A percentile compares a stretch with the other conserved stretches of the same genome.
Evolutionary conservation across 2,113 vertebrate genomes (phyloP).

Genomic region (Amblyopsis rosae): DNA sequence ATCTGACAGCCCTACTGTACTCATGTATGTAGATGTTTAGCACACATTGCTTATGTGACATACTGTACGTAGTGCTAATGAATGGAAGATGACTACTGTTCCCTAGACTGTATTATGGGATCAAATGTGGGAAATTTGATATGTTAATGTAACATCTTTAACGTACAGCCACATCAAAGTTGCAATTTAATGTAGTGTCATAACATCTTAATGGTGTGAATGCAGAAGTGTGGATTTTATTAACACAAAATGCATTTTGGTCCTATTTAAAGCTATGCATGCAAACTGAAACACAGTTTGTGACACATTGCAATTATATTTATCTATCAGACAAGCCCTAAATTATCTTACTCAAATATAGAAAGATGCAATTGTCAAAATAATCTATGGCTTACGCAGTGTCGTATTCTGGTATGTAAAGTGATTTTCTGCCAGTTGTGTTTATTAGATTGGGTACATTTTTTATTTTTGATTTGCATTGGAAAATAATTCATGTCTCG

Average conservation of each 20-base stretch:
- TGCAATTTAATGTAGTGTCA: conserved; percentile 13
- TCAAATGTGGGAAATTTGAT: too few relatives aligned
- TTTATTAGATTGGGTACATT: conserved; percentile 34
- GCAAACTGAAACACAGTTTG: conserved; percentile 14
- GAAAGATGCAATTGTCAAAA: conserved; percentile 50
- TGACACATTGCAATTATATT: conserved; percentile 25
- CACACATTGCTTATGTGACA: too few relatives aligned
- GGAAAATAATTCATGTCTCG: not conserved
- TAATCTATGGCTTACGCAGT: conserved; percentile 48
- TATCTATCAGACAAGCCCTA: conserved; percentile 28
- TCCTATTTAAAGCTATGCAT: conserved; percentile 23
- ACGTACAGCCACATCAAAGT: conserved; percentile 15
- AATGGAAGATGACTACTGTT: too few relatives aligned
- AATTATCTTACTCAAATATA: conserved; percentile 25
- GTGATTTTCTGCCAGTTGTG: conserved; percentile 56
- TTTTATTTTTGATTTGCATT: conserved; percentile 13
- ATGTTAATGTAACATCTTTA: not conserved
- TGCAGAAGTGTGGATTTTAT: conserved; percentile 21
- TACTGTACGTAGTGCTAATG: too few relatives aligned
- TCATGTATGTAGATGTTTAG: too few relatives aligned
- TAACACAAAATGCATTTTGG: too few relatives aligned
- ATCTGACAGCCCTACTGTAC: too few relatives aligned
- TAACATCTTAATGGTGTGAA: conserved; percentile 11
- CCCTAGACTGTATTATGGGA: too few relatives aligned
- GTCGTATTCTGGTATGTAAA: conserved; percentile 25